Evolutionary conservation across 2,888 invertebrate genomes (phyloP).

Genomic region (Ormyrus rosae): DNA sequence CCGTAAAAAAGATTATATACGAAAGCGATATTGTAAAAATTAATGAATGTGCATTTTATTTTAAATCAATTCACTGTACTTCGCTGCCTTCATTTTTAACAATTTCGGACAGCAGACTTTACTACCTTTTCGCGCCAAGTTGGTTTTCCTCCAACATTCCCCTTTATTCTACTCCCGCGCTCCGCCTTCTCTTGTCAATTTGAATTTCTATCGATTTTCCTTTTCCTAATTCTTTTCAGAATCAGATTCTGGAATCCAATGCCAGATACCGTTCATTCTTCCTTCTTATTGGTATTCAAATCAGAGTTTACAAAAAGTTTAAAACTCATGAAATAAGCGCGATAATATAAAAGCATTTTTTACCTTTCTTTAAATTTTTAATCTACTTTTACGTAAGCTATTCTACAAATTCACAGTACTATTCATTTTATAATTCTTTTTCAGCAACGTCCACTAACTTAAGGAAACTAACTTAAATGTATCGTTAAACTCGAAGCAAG

Average conservation of each 20-base stretch:
- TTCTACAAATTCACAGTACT: no score
- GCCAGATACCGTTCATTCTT: constrained; percentile 2
- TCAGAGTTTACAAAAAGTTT: background rate
- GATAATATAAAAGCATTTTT: no score
- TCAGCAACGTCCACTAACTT: no score
- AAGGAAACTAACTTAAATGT: no score
- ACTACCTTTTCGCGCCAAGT: no score
- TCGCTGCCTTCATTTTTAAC: no score
- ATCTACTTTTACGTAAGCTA: background rate
- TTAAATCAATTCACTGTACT: background rate
- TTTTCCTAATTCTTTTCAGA: background rate
- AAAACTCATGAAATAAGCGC: background rate
- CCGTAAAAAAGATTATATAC: no score
- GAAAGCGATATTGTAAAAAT: no score
- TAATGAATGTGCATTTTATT: background rate
- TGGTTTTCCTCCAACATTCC: background rate
- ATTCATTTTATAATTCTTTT: no score
- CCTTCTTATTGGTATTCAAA: constrained; percentile 21
- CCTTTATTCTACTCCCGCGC: background rate
- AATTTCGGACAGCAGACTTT: no score
- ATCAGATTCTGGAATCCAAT: background rate
- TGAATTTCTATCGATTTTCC: constrained; percentile 10
- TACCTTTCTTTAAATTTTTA: background rate
- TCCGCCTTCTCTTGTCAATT: constrained; percentile 26
- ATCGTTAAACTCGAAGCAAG: no score